phyloP scores from a whole-genome alignment of 2,113 vertebrate genomes.

The Sphaerodactylus townsendi region DNA sequence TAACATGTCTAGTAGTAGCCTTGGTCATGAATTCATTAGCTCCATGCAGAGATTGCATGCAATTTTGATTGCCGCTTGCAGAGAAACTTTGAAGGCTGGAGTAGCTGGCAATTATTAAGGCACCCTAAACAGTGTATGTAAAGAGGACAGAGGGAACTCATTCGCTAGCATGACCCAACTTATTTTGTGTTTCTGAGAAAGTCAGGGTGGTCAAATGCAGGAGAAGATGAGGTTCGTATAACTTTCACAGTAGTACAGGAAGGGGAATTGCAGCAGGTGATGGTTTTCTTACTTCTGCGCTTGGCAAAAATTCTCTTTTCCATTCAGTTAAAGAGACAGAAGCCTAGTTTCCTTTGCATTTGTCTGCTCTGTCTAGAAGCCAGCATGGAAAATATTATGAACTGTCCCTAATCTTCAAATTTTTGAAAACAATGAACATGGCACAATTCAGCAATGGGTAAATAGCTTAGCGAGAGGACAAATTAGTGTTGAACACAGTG shows the following conservation, averaged over 20 bases:
- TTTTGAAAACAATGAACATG: background rate
- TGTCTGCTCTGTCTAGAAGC: background rate
- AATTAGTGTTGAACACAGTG: no score
- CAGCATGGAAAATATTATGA: background rate
- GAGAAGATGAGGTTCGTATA: background rate
- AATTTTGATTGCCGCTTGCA: conserved; percentile 68
- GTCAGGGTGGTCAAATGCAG: background rate
- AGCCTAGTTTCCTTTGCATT: background rate
- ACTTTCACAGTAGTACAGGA: background rate
- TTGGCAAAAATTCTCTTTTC: background rate
- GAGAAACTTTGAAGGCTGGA: conserved; percentile 55
- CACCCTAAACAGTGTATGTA: conserved; percentile 28
- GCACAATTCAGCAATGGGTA: background rate
- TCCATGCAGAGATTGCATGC: conserved; percentile 61
- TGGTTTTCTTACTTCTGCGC: background rate
- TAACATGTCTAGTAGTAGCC: conserved; percentile 36
- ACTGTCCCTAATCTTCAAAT: background rate
- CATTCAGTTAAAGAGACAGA: background rate
- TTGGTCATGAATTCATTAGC: conserved; percentile 70
- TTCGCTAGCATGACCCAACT: conserved; percentile 10
- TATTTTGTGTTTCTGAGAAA: background rate
- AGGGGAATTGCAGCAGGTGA: background rate
- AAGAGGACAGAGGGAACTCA: background rate
- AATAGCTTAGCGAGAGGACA: no score
- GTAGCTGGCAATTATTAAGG: conserved; percentile 56